A percentile compares a stretch with the other conserved stretches of the same genome.
Conservation (phyloP, 1,140 invertebrate genomes). For the Drosophila pseudoananassae region DNA sequence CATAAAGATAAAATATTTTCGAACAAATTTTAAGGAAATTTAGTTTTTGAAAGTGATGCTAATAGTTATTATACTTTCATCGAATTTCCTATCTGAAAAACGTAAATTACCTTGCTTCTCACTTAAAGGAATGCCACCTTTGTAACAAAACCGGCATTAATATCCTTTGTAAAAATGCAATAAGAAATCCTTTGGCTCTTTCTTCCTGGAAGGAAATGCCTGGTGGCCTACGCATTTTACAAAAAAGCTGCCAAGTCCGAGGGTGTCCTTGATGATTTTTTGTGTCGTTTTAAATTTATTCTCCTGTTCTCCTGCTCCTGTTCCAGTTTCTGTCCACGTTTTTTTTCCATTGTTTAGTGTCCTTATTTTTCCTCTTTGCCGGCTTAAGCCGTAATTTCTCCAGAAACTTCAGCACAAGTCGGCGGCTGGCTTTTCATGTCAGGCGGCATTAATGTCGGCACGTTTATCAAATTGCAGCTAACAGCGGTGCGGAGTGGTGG, state of each 20-base stretch:
- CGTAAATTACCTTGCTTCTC: background rate
- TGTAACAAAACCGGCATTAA: conserved; percentile 8
- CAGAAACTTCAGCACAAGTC: conserved; percentile 13
- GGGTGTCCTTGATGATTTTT: conserved; percentile 28
- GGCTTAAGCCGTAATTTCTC: conserved; percentile 40
- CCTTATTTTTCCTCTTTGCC: conserved; percentile 22
- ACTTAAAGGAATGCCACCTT: background rate
- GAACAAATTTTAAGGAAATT: background rate
- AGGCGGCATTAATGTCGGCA: conserved; percentile 70
- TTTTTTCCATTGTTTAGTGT: conserved; percentile 17
- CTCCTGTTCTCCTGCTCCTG: conserved; percentile 17
- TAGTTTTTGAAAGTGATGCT: too few relatives aligned
- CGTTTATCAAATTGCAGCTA: conserved; percentile 76
- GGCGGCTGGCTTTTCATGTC: conserved; percentile 55
- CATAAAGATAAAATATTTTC: background rate
- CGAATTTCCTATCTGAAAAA: too few relatives aligned
- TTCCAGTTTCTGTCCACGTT: conserved; percentile 2
- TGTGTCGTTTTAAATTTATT: conserved; percentile 7
- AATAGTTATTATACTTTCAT: too few relatives aligned
- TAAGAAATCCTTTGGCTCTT: background rate
- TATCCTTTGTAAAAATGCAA: conserved; percentile 7
- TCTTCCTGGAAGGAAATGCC: conserved; percentile 6
- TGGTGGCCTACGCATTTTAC: background rate
- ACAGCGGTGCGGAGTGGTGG: conserved; percentile 27
- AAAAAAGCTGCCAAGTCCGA: conserved; percentile 11